phyloP scores from a whole-genome alignment of 2,888 invertebrate genomes.

The Scaptomyza tumidula region DNA sequence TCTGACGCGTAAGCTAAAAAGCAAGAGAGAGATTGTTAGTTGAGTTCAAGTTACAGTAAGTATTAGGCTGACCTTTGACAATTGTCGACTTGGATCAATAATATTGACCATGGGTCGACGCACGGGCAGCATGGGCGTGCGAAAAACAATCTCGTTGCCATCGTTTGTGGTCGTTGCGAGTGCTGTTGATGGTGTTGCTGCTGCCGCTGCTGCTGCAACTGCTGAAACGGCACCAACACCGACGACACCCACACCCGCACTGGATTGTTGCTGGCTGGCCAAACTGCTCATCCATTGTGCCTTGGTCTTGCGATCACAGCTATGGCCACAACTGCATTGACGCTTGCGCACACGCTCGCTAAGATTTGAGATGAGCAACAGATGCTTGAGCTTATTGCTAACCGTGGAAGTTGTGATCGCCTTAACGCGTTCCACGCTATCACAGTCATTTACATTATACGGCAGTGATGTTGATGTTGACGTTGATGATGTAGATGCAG shows the following conservation, averaged over 20 bases:
- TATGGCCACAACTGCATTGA: constrained; percentile 83
- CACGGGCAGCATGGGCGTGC: constrained; percentile 73
- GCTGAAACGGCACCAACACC: constrained; percentile 5
- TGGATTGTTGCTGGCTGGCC: constrained; percentile 5
- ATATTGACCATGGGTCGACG: constrained; percentile 77
- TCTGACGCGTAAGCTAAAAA: constrained; percentile 78
- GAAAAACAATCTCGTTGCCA: constrained; percentile 52
- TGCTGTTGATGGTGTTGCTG: background rate
- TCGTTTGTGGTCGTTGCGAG: constrained; percentile 7
- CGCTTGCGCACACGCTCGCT: constrained; percentile 83
- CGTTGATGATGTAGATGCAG: constrained; percentile 1
- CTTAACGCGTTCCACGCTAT: constrained; percentile 75
- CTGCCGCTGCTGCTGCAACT: background rate
- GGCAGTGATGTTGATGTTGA: constrained; percentile 60
- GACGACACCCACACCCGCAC: constrained; percentile 9
- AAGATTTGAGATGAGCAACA: constrained; percentile 83
- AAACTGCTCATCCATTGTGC: constrained; percentile 48
- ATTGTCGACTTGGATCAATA: constrained; percentile 80
- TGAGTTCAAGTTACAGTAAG: background rate
- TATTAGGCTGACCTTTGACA: constrained; percentile 53
- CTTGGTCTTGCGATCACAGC: constrained; percentile 80
- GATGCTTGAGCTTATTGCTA: constrained; percentile 83
- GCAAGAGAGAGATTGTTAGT: background rate
- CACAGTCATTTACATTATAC: constrained; percentile 76
- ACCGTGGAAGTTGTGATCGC: constrained; percentile 72